phyloP scores from a whole-genome alignment of 2,113 vertebrate genomes.

The Salvator merianae region DNA sequence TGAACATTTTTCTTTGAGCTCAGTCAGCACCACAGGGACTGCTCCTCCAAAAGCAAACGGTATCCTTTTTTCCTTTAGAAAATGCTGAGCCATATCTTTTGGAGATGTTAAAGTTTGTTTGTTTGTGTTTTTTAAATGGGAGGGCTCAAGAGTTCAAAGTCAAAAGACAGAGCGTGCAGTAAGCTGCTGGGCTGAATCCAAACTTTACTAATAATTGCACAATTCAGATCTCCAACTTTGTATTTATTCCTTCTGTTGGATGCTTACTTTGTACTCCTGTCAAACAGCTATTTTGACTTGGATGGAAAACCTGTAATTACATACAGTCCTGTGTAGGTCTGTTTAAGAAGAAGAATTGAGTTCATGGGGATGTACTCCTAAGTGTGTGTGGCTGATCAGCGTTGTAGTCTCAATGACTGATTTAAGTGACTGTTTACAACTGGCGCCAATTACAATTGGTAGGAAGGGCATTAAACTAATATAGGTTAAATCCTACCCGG shows the following conservation, averaged over 20 bases:
- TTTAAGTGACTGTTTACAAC: slow-evolving; percentile 42
- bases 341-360: neutral
- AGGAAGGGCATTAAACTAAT: too few species aligned
- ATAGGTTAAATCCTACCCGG: too few species aligned
- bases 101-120: neutral
- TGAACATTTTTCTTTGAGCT: rapidly evolving
- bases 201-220: neutral
- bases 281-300: slow-evolving; percentile 20
- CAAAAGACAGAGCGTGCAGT: neutral
- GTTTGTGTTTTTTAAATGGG: too few species aligned
- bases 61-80: neutral
- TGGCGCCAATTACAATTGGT: too few species aligned
- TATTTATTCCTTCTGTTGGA: slow-evolving; percentile 4
- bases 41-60: neutral
- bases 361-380: neutral
- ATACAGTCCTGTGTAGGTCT: neutral
- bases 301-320: neutral
- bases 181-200: neutral
- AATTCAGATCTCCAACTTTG: neutral
- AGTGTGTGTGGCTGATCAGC: neutral
- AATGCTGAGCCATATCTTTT: neutral
- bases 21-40: neutral
- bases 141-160: neutral
- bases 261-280: slow-evolving; percentile 43
- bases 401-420: neutral